phyloP scores from a whole-genome alignment of 2,888 invertebrate genomes.

The Hydroisotoma schaefferi region DNA sequence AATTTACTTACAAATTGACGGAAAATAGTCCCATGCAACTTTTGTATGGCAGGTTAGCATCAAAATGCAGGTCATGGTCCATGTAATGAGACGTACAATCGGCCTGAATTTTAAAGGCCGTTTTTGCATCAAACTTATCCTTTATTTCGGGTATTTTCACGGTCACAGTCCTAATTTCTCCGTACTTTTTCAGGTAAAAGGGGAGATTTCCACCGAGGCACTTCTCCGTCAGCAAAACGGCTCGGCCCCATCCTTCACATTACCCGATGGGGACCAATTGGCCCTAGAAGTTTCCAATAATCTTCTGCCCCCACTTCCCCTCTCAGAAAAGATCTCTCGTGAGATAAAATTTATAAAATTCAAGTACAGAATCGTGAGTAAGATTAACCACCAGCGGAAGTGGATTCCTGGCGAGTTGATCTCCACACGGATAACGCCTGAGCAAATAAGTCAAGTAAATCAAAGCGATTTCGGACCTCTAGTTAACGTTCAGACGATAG shows the following conservation, averaged over 20 bases:
- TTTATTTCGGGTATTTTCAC: too few species aligned
- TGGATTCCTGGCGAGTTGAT: slow-evolving; percentile 37
- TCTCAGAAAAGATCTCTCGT: slow-evolving; percentile 6
- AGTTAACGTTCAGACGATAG: slow-evolving; percentile 24
- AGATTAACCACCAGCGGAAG: slow-evolving; percentile 22
- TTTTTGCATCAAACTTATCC: too few species aligned
- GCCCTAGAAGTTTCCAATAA: slow-evolving; percentile 16
- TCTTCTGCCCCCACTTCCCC: slow-evolving; percentile 10
- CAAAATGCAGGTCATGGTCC: too few species aligned
- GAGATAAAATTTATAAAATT: slow-evolving; percentile 17
- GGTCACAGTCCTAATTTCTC: too few species aligned
- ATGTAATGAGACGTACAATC: too few species aligned
- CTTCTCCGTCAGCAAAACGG: not conserved
- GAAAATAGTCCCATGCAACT: too few species aligned
- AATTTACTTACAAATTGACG: too few species aligned
- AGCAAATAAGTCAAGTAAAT: slow-evolving; percentile 24
- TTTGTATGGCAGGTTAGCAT: too few species aligned
- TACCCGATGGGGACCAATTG: slow-evolving; percentile 18
- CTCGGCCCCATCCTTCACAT: not conserved
- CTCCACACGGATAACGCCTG: slow-evolving; percentile 24
- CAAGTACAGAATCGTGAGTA: slow-evolving; percentile 15
- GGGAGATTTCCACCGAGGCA: not conserved
- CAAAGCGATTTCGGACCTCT: slow-evolving; percentile 25
- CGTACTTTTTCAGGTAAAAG: too few species aligned
- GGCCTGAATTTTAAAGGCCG: too few species aligned